These are phyloP conservation scores for Corydoras maculifer DNA, from an alignment of 2,113 vertebrate species.

Conservation along the genomic window DNA sequence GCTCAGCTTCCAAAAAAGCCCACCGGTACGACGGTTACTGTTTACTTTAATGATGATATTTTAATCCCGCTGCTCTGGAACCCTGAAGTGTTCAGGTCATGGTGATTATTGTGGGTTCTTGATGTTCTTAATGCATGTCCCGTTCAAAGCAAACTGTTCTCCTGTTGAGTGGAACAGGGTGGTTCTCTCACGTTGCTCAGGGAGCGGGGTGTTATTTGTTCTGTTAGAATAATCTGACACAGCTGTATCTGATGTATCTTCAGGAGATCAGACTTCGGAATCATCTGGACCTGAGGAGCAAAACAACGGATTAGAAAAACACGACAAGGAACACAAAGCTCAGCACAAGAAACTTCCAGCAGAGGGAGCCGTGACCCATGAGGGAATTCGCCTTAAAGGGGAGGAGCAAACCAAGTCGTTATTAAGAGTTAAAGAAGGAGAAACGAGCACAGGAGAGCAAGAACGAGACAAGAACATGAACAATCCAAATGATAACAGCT, in stretches of 20 bases:
- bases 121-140: background rate
- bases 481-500: constrained; percentile 53
- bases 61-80: too few species aligned
- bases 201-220: too few species aligned
- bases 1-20: constrained; percentile 75
- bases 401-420: constrained; percentile 37
- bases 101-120: too few species aligned
- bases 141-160: too few species aligned
- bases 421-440: constrained; percentile 43
- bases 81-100: too few species aligned
- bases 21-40: constrained; percentile 45
- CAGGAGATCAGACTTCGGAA: constrained; percentile 53
- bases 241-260: constrained; percentile 6
- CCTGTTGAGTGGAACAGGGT: too few species aligned
- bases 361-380: constrained; percentile 45
- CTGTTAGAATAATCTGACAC: background rate
- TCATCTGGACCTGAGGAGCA: constrained; percentile 63
- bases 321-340: constrained; percentile 60
- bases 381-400: constrained; percentile 51
- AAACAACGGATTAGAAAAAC: constrained; percentile 76
- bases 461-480: too few species aligned
- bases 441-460: constrained; percentile 48
- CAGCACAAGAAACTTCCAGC: constrained; percentile 46
- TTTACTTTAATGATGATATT: background rate
- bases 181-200: too few species aligned